Evolutionary conservation across 1,140 invertebrate genomes (phyloP), one percentile per base, ranked within the genome.

Genomic region (Dendroctonus valens): DNA sequence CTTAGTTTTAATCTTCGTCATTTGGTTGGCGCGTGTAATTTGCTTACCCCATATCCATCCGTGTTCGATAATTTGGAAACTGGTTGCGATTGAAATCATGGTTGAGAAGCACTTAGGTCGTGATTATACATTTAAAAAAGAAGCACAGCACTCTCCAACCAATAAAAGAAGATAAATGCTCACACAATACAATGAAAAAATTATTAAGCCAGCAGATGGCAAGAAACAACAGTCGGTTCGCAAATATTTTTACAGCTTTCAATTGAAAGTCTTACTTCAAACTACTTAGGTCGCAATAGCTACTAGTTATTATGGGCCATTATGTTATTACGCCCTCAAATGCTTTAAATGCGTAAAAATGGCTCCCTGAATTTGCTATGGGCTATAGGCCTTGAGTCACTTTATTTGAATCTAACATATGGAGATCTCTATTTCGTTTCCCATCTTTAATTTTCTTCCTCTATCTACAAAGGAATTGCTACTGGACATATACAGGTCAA

Each of bases 281-380:
- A 74, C 71, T 74, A 64, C 61, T 68, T 71, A 70, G 61, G 64
- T 67, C 67, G 70, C 72, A 75, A 75, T 72, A 72, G 73, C 65
- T 55, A 68, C 64, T 69, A 70, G 73, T 70, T 75, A 77, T 77
- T 77, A 76, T 68, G 65, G 70, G 69, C 52, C 72, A 75, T 74
- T 76, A 76, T 75, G 71, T 70, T 75, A 76, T 77, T 77, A 77
- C 75, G 76, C 75, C 76, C 72, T 75, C 74, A 69, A 73, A 68
- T 65, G 68, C 68, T 74, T 74, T 74, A 73, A 72, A 75, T 74
- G 72, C 73, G 67, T 73, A 61, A 73, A 74, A 75, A 74, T 74
- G 72, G 72, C 68, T 26, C 67, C 73, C 60, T 74, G 72, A 75
- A 75, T 73, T 73, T 71, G 72, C 72, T 71, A 70, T 61, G 65